These are phyloP conservation scores for Gallinago media DNA, from an alignment of 2,113 vertebrate genomes.

Conservation along the genomic window DNA sequence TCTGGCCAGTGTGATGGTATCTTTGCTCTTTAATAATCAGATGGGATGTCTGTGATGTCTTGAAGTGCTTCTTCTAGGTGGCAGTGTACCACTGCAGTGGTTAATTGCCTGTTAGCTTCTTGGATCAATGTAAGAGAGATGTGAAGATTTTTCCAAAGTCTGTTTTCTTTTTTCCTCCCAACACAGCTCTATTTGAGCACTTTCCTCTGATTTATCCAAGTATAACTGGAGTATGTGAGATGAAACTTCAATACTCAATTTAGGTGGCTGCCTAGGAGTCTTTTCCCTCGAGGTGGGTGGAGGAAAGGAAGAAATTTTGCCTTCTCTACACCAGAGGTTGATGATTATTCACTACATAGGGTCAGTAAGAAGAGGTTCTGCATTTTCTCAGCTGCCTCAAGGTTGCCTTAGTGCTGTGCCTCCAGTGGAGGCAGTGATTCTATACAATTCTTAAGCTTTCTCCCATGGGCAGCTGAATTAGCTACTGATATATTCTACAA, in stretches of 20 bases:
- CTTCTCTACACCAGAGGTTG: not conserved
- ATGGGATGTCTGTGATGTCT: constrained; percentile 47
- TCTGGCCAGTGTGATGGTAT: not conserved
- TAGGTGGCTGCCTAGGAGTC: not conserved
- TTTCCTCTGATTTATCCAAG: constrained; percentile 54
- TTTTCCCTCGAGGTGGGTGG: not conserved
- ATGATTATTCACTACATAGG: not conserved
- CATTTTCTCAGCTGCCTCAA: not conserved
- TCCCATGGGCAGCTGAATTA: not conserved
- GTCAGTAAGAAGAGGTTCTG: not conserved
- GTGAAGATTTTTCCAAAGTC: constrained; percentile 45
- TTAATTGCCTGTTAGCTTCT: constrained; percentile 65
- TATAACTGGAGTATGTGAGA: constrained; percentile 33
- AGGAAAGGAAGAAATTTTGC: not conserved
- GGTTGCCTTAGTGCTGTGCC: not conserved
- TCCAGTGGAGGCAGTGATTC: not conserved
- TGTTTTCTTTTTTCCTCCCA: not conserved
- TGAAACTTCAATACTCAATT: constrained; percentile 27
- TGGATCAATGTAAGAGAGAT: constrained; percentile 58
- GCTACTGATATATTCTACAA: not conserved
- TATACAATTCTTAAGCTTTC: not conserved
- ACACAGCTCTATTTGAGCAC: constrained; percentile 22
- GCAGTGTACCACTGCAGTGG: constrained; percentile 38
- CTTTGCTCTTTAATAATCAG: constrained; percentile 63
- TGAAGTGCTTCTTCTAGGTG: constrained; percentile 54